Evolutionary conservation across 2,888 invertebrate genomes (phyloP).

Genomic region (Vanessa cardui): DNA sequence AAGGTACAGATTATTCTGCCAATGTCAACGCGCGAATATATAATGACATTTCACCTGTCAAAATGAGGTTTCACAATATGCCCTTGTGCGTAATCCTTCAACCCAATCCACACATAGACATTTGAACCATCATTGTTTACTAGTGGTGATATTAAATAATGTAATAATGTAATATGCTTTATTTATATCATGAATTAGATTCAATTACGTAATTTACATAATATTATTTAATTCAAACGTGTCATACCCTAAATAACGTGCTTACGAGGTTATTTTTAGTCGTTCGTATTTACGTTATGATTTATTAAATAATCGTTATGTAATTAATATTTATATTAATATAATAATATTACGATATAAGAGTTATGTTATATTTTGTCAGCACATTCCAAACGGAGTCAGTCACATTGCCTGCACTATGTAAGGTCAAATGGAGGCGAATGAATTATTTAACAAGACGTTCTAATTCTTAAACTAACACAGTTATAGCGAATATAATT

Average conservation of each 20-base stretch:
- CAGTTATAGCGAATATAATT: conserved; percentile 8
- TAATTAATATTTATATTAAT: background rate
- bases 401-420: conserved; percentile 45
- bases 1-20: too few species aligned
- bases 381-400: conserved; percentile 44
- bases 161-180: background rate
- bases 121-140: too few species aligned
- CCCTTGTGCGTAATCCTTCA: background rate
- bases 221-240: background rate
- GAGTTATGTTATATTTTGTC: conserved; percentile 26
- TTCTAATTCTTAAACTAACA: conserved; percentile 35
- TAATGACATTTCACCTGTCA: too few species aligned
- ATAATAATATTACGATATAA: conserved; percentile 4
- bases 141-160: too few species aligned
- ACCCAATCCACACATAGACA: background rate
- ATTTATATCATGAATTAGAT: background rate
- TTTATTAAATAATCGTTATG: background rate
- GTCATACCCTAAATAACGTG: background rate
- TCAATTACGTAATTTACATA: background rate
- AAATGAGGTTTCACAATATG: background rate
- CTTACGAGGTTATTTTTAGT: too few species aligned
- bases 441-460: conserved; percentile 46
- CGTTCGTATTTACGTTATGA: too few species aligned
- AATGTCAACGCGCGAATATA: too few species aligned
- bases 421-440: conserved; percentile 50